Evolutionary conservation across 2,113 vertebrate species (phyloP).

Genomic region (Bettongia penicillata): DNA sequence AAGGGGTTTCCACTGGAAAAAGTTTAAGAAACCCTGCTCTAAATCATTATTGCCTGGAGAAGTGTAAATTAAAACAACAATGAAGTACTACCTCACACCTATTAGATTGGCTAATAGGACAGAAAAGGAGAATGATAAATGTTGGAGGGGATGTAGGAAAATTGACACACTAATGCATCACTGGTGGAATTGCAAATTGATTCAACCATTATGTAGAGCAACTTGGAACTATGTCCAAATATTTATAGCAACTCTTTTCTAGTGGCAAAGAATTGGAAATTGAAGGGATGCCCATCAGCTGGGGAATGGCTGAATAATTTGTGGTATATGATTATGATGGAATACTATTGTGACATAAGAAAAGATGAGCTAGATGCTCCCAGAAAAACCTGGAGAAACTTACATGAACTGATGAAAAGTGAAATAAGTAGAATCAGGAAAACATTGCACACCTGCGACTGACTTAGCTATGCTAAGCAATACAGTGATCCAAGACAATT

Average conservation of each 20-base stretch:
- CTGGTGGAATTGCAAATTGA: too few species aligned
- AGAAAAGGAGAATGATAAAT: background rate
- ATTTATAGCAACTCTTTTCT: background rate
- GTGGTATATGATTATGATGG: too few species aligned
- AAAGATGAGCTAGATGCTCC: background rate
- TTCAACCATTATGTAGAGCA: too few species aligned
- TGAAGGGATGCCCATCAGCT: background rate
- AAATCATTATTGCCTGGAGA: background rate
- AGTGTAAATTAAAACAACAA: background rate
- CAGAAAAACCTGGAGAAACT: background rate
- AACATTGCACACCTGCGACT: background rate
- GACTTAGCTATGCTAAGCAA: background rate
- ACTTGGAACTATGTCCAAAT: background rate
- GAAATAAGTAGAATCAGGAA: background rate
- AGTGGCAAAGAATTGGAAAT: background rate
- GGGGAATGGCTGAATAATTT: background rate
- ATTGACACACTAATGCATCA: too few species aligned
- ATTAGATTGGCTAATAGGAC: background rate
- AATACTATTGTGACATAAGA: background rate
- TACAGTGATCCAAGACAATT: background rate
- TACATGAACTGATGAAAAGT: background rate
- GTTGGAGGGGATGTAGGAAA: too few species aligned
- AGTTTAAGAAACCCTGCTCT: too few species aligned
- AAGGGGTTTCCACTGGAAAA: too few species aligned
- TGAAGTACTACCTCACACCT: background rate